Percentiles rank a stretch among this genome's conserved stretches.
phyloP scores from a whole-genome alignment of 2,888 invertebrate species.

The Tinea trinotella region DNA sequence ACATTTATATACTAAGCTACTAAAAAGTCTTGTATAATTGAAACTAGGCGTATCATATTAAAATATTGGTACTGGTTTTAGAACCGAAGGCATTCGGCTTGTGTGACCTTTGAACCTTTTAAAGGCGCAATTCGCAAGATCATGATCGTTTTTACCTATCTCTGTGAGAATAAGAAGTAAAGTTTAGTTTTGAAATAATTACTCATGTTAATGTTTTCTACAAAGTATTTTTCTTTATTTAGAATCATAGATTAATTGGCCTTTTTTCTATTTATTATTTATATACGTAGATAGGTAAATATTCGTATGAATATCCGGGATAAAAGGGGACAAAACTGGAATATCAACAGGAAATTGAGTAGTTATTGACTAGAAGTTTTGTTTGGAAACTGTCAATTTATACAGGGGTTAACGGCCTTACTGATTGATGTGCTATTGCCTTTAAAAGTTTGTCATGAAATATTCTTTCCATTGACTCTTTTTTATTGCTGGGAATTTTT shows the following conservation, averaged over 20 bases:
- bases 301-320: background rate
- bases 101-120: no score
- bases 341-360: background rate
- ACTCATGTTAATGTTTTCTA: no score
- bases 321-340: background rate
- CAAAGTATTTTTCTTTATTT: background rate
- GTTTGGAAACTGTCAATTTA: background rate
- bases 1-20: no score
- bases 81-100: no score
- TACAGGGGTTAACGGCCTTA: background rate
- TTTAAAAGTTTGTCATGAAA: background rate
- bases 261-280: background rate
- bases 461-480: background rate
- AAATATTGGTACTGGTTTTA: no score
- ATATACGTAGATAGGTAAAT: no score
- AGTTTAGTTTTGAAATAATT: no score
- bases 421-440: background rate
- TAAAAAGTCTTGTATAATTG: no score
- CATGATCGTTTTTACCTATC: no score
- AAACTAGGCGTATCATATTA: no score
- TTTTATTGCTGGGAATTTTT: constrained; percentile 1
- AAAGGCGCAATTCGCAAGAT: no score
- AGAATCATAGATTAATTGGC: background rate
- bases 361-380: background rate
- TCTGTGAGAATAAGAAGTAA: no score